These are phyloP conservation scores for Magallana angulata DNA, from an alignment of 1,140 invertebrate species.

Conservation along the genomic window DNA sequence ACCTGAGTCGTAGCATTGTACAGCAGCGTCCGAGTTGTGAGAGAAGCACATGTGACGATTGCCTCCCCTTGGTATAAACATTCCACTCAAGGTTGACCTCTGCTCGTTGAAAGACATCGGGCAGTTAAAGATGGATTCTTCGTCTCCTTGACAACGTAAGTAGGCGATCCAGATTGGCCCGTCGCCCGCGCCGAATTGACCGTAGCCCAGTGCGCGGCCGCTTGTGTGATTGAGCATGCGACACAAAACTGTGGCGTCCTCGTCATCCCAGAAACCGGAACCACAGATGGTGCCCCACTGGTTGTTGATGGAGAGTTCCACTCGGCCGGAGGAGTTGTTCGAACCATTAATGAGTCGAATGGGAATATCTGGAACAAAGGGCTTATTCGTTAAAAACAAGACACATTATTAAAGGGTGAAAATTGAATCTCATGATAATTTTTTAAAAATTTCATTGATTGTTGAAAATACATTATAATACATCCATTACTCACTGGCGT, in stretches of 20 bases:
- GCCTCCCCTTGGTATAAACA: constrained; percentile 37
- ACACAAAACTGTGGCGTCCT: constrained; percentile 62
- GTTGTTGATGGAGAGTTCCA: constrained; percentile 66
- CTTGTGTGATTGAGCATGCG: constrained; percentile 57
- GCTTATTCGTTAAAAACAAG: not conserved
- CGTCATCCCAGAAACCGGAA: constrained; percentile 57
- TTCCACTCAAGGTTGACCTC: constrained; percentile 5
- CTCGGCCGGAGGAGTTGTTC: constrained; percentile 56
- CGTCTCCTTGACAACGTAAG: constrained; percentile 57
- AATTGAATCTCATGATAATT: not conserved
- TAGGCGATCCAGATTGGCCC: constrained; percentile 61
- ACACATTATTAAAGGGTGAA: not conserved
- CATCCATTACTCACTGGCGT: constrained; percentile 49
- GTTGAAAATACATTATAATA: not conserved
- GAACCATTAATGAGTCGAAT: constrained; percentile 65
- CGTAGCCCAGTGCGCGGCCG: constrained; percentile 55
- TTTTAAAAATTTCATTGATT: not conserved
- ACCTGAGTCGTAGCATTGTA: constrained; percentile 67
- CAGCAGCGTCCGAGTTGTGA: constrained; percentile 62
- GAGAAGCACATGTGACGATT: constrained; percentile 52
- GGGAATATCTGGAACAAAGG: constrained; percentile 54
- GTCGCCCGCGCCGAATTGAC: constrained; percentile 71
- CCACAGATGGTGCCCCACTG: constrained; percentile 69
- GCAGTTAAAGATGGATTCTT: constrained; percentile 83
- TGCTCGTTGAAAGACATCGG: constrained; percentile 77